Evolutionary conservation across 2,888 invertebrate genomes (phyloP), one percentile per base, ranked within the genome.

Genomic region (Lampropteryx suffumata): DNA sequence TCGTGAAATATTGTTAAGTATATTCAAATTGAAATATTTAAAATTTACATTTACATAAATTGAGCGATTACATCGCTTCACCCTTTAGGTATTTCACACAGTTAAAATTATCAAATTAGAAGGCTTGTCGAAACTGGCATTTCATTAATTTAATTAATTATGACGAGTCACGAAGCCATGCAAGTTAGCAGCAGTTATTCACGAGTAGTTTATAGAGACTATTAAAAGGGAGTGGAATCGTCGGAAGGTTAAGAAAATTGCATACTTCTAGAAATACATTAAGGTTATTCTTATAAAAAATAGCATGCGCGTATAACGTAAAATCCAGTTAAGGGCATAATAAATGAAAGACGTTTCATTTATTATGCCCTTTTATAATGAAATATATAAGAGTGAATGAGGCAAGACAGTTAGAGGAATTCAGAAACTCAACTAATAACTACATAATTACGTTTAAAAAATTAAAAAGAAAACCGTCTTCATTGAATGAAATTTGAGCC

Each of bases 71-170:
- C 33, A 33, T 42, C 10, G 7, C 14, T 13, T 33, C 8, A 26
- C 33, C 41, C 33, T 33, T 33, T 41, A 24, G 24, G 24, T 24
- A 24, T 10, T 24, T 10, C 17, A 17, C n/a, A 33, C 14, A 39
- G 39, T 43, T 39, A 10, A 39, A 51, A 27, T 32, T 39, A 21
- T 39, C 37, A 48, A 67, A 70, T 70, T 66, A 68, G 65, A 67
- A 63, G 67, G 65, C 66, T 64, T 58, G 64, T 65, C 61, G 57
- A 66, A 71, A 73, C 64, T 67, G 67, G 64, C 56, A 65, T 74
- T 79, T 76, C 71, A 79, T 83, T 82, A 77, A 64, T 69, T 64
- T 67, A 79, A 80, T 76, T 62, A 72, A 82, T 66, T 65, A 67
- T 63, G 55, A 40, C 32, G 47, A 76, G 82, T 71, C 83, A 84